Percentiles rank a stretch among this genome's conserved stretches.
These are phyloP conservation scores for Brachionus plicatilis DNA, from an alignment of 1,140 invertebrate genomes.

Conservation along the genomic window DNA sequence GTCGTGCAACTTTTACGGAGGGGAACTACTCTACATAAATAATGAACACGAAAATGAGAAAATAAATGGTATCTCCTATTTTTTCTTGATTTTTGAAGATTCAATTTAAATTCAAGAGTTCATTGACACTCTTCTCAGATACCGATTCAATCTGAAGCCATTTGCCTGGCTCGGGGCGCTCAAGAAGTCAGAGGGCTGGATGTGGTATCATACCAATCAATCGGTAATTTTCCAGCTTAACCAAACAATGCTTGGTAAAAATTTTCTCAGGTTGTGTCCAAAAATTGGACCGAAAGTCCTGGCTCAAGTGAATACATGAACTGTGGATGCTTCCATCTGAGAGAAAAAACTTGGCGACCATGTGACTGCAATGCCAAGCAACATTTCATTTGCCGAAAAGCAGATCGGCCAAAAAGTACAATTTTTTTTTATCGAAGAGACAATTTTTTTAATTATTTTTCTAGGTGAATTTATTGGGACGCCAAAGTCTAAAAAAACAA, in stretches of 20 bases:
- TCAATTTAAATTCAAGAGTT: background rate
- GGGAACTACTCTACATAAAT: background rate
- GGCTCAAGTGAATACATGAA: background rate
- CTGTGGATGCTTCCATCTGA: background rate
- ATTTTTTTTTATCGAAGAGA: background rate
- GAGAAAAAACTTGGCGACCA: background rate
- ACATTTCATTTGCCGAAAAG: conserved; percentile 21
- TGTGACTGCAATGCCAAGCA: background rate
- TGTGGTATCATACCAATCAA: background rate
- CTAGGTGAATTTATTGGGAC: background rate
- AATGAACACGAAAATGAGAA: background rate
- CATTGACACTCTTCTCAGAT: background rate
- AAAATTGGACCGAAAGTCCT: background rate
- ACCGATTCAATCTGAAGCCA: conserved; percentile 12
- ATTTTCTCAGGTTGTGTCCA: background rate
- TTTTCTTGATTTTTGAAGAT: background rate
- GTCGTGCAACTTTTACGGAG: conserved; percentile 12
- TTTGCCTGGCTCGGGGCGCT: background rate
- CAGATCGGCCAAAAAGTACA: background rate
- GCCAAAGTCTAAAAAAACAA: background rate
- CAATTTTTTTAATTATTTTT: background rate
- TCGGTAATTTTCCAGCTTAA: background rate
- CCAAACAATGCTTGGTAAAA: background rate
- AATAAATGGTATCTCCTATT: background rate
- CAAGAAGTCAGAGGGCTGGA: background rate